These are phyloP conservation scores for Thamnophis elegans DNA, from an alignment of 2,797 vertebrate genomes.

Conservation along the genomic window DNA sequence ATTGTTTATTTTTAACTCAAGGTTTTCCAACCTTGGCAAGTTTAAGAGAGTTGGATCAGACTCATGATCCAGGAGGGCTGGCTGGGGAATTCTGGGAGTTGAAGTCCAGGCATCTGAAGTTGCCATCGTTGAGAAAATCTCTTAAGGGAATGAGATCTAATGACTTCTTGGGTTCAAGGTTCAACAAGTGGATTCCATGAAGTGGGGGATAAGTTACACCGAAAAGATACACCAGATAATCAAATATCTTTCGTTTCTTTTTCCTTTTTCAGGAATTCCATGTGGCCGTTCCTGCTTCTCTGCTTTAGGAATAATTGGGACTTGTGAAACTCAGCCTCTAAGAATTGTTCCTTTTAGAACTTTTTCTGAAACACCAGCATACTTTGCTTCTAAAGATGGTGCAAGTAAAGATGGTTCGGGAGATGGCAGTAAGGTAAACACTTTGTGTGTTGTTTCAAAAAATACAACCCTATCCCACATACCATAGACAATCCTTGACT, in stretches of 20 bases:
- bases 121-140: neutral
- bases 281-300: constrained; percentile 82
- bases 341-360: constrained; percentile 76
- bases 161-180: neutral
- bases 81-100: neutral
- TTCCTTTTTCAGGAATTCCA: constrained; percentile 76
- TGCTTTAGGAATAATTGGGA: constrained; percentile 79
- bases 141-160: neutral
- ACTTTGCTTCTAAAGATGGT: constrained; percentile 90
- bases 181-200: neutral
- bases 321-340: constrained; percentile 77
- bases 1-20: neutral
- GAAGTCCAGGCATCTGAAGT: neutral
- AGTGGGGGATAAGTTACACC: neutral
- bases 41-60: neutral
- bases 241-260: neutral
- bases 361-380: constrained; percentile 85
- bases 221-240: neutral
- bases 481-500: neutral
- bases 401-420: constrained; percentile 84
- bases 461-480: neutral
- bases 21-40: neutral
- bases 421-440: constrained; percentile 87
- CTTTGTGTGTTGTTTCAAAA: neutral
- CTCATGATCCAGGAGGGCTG: neutral